phyloP scores from a whole-genome alignment of 2,888 invertebrate genomes.

The Chromoteleia sp. region DNA sequence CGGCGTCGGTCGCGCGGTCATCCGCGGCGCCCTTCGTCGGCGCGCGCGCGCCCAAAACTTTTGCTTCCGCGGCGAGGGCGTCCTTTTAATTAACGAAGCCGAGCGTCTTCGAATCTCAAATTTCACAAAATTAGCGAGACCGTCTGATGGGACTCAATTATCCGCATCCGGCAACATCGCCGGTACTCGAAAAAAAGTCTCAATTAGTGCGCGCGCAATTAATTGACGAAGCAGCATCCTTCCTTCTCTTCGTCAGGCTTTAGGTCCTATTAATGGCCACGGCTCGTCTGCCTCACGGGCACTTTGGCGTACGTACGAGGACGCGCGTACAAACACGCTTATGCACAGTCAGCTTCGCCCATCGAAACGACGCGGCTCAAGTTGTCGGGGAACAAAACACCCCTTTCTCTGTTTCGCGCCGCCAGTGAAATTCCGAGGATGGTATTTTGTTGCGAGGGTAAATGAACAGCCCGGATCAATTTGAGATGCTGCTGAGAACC shows the following conservation, averaged over 20 bases:
- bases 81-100: constrained; percentile 59
- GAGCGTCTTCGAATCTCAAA: constrained; percentile 55
- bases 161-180: constrained; percentile 62
- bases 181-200: constrained; percentile 57
- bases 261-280: constrained; percentile 66
- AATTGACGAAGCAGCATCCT: constrained; percentile 67
- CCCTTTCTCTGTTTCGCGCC: constrained; percentile 47
- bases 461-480: constrained; percentile 34
- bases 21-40: constrained; percentile 31
- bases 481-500: constrained; percentile 24
- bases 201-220: constrained; percentile 70
- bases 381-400: constrained; percentile 51
- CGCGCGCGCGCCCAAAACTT: constrained; percentile 4
- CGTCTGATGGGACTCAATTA: constrained; percentile 64
- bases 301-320: constrained; percentile 48
- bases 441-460: constrained; percentile 42
- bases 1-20: constrained; percentile 44
- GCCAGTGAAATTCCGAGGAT: constrained; percentile 46
- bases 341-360: constrained; percentile 63
- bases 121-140: constrained; percentile 62
- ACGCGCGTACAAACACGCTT: constrained; percentile 61
- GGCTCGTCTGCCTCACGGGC: constrained; percentile 47
- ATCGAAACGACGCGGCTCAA: constrained; percentile 62
- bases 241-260: constrained; percentile 57
- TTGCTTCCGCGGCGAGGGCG: not conserved